Conservation (phyloP, 2,888 invertebrate genomes). For the Adelognathus sp. region DNA sequence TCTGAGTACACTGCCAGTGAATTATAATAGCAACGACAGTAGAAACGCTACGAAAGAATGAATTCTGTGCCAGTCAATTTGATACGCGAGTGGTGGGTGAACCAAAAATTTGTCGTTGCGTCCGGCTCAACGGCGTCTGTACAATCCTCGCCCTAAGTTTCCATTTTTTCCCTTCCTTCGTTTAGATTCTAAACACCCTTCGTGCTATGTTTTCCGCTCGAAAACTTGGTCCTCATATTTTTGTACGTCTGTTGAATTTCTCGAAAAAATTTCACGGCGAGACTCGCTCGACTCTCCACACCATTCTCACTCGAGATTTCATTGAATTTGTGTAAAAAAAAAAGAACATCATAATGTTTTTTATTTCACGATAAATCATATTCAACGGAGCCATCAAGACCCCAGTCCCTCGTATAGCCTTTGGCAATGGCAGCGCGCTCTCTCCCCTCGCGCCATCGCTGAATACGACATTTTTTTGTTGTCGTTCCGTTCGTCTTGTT, state of each 20-base stretch:
- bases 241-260: constrained; percentile 46
- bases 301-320: background rate
- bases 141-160: constrained; percentile 12
- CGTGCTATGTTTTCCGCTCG: constrained; percentile 31
- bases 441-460: constrained; percentile 65
- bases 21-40: too few species aligned
- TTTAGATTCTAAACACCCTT: background rate
- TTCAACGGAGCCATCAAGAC: constrained; percentile 63
- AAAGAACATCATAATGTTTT: constrained; percentile 11
- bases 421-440: constrained; percentile 73
- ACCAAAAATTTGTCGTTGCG: constrained; percentile 38
- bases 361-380: constrained; percentile 23
- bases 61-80: background rate
- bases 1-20: too few species aligned
- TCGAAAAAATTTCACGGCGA: constrained; percentile 46
- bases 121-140: constrained; percentile 37
- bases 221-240: constrained; percentile 39
- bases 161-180: constrained; percentile 11
- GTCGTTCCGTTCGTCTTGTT: constrained; percentile 57
- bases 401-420: constrained; percentile 70
- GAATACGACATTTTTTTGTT: constrained; percentile 56
- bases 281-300: background rate
- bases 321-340: constrained; percentile 15
- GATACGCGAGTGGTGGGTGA: constrained; percentile 13
- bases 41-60: background rate